phyloP scores from a whole-genome alignment of 2,888 invertebrate genomes.

The Clostera curtula region DNA sequence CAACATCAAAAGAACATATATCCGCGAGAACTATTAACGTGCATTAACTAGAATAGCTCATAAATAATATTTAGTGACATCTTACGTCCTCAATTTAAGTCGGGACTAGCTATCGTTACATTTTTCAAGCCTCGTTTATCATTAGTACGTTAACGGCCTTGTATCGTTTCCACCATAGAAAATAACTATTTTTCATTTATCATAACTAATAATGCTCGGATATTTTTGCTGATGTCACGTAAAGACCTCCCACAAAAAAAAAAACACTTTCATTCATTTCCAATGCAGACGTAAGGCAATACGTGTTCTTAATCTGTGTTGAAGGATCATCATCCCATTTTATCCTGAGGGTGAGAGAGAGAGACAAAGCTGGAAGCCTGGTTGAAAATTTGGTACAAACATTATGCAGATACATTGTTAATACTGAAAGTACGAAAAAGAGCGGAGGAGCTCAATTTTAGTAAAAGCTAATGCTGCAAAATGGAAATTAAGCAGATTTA shows the following conservation, averaged over 20 bases:
- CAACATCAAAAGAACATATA: conserved; percentile 59
- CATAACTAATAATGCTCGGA: conserved; percentile 22
- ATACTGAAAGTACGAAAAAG: too few species aligned
- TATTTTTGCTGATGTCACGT: conserved; percentile 1
- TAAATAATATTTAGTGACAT: conserved; percentile 54
- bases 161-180: conserved; percentile 26
- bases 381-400: too few species aligned
- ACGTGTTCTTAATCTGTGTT: too few species aligned
- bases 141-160: conserved; percentile 54
- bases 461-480: too few species aligned
- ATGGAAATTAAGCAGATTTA: too few species aligned
- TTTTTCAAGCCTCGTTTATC: conserved; percentile 59
- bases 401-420: too few species aligned
- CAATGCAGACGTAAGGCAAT: background rate
- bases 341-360: too few species aligned
- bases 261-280: background rate
- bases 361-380: too few species aligned
- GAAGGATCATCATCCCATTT: too few species aligned
- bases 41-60: conserved; percentile 57
- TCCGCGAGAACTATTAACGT: conserved; percentile 53
- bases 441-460: too few species aligned
- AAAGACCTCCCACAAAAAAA: conserved; percentile 1
- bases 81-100: conserved; percentile 61
- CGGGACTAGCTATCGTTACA: conserved; percentile 55
- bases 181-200: conserved; percentile 27